Conservation (phyloP, 2,888 invertebrate species). For the Diogma glabrata region DNA sequence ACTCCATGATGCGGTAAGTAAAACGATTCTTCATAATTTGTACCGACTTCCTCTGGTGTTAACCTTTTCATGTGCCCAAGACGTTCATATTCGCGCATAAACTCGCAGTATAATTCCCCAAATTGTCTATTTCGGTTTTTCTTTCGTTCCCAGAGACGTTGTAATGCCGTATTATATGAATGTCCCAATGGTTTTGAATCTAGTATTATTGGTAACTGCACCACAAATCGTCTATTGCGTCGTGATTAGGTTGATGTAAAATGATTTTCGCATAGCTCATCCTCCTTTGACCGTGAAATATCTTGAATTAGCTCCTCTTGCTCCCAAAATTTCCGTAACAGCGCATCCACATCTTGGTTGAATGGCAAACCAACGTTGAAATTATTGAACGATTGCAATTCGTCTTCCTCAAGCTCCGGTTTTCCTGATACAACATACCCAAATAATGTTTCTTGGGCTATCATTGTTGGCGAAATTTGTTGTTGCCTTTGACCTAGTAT, state of each 20-base stretch:
- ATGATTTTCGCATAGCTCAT: not conserved
- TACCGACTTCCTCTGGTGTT: constrained; percentile 8
- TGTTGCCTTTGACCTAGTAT: too few relatives aligned
- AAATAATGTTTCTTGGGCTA: too few relatives aligned
- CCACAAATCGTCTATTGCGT: not conserved
- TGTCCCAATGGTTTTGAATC: not conserved
- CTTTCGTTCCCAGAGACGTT: constrained; percentile 1
- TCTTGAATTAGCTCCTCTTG: constrained; percentile 4
- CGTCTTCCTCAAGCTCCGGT: too few relatives aligned
- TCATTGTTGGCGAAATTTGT: too few relatives aligned
- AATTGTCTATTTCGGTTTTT: too few relatives aligned
- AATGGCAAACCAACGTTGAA: too few relatives aligned
- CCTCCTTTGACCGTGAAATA: not conserved
- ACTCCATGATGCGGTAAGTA: constrained; percentile 9
- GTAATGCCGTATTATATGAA: not conserved
- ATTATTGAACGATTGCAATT: too few relatives aligned
- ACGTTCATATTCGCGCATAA: constrained; percentile 18
- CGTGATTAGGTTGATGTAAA: not conserved
- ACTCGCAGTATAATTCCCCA: constrained; percentile 12
- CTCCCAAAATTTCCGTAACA: constrained; percentile 10
- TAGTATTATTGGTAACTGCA: not conserved
- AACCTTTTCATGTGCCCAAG: constrained; percentile 19
- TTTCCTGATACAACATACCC: too few relatives aligned
- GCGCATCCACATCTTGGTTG: too few relatives aligned
- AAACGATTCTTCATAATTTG: not conserved